Percentiles rank a stretch among this genome's conserved stretches.
These are phyloP conservation scores for Corydoras maculifer DNA, from an alignment of 2,113 vertebrate species.

Conservation along the genomic window DNA sequence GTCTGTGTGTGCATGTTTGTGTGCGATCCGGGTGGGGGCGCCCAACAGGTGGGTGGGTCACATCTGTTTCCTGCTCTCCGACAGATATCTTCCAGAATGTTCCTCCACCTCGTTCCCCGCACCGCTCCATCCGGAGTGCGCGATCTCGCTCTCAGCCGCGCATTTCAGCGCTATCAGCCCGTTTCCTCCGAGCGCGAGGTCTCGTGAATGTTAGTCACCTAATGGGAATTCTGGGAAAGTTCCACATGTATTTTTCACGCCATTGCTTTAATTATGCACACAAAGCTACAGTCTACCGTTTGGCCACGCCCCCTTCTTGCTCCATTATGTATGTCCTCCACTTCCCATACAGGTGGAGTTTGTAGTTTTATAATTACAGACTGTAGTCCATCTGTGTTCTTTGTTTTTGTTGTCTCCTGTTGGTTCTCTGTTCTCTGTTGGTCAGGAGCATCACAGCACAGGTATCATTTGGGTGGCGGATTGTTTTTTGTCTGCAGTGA, in stretches of 20 bases:
- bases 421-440: too few species aligned
- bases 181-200: slow-evolving; percentile 6
- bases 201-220: background rate
- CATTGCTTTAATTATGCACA: too few species aligned
- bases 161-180: slow-evolving; percentile 11
- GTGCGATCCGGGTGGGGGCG: slow-evolving; percentile 41
- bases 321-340: too few species aligned
- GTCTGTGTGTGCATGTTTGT: slow-evolving; percentile 18
- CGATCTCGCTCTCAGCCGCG: slow-evolving; percentile 18
- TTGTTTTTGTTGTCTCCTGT: too few species aligned
- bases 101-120: slow-evolving; percentile 23
- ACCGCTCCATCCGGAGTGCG: slow-evolving; percentile 12
- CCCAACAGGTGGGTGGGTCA: slow-evolving; percentile 55
- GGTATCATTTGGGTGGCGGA: too few species aligned
- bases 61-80: slow-evolving; percentile 61
- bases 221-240: slow-evolving; percentile 1
- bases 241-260: background rate
- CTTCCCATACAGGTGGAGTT: too few species aligned
- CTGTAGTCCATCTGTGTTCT: too few species aligned
- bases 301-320: too few species aligned
- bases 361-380: too few species aligned
- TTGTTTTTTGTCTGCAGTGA: too few species aligned
- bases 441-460: too few species aligned
- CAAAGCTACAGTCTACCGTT: too few species aligned
- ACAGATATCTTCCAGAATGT: slow-evolving; percentile 41